These are phyloP conservation scores for Lineus longissimus DNA, from an alignment of 1,140 invertebrate species.

Conservation along the genomic window DNA sequence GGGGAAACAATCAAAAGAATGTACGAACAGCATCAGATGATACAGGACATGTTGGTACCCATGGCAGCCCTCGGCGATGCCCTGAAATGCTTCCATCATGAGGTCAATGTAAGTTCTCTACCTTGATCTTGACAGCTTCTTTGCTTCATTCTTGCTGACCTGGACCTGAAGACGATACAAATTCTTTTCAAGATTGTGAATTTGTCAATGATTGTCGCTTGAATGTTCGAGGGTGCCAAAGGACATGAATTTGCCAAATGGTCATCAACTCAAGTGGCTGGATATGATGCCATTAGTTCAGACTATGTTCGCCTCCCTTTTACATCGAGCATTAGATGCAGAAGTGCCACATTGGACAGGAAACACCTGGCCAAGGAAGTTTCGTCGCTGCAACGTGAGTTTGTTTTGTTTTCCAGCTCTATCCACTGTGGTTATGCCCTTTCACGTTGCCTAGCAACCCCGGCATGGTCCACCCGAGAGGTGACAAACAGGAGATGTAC, in stretches of 20 bases:
- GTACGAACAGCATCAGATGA: slow-evolving; percentile 75
- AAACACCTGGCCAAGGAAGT: too few relatives aligned
- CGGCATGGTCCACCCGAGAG: slow-evolving; percentile 65
- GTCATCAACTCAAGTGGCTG: too few relatives aligned
- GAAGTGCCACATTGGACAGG: too few relatives aligned
- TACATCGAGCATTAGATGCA: too few relatives aligned
- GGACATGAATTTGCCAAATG: too few relatives aligned
- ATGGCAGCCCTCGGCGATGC: slow-evolving; percentile 62
- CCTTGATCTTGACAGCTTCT: slow-evolving; percentile 7
- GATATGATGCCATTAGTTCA: too few relatives aligned
- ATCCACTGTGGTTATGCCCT: slow-evolving; percentile 81
- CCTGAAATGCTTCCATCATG: slow-evolving; percentile 65
- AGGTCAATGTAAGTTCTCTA: slow-evolving; percentile 62
- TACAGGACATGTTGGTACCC: slow-evolving; percentile 81
- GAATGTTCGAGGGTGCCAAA: too few relatives aligned
- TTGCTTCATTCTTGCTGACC: slow-evolving; percentile 13
- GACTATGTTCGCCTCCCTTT: too few relatives aligned
- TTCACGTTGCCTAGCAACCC: slow-evolving; percentile 68
- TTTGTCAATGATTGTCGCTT: too few relatives aligned
- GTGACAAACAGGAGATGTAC: slow-evolving; percentile 62
- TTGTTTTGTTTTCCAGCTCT: slow-evolving; percentile 66
- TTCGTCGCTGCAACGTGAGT: too few relatives aligned
- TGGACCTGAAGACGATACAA: neutral
- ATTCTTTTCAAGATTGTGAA: neutral
- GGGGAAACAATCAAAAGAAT: slow-evolving; percentile 68